Base-by-base conservation (phyloP, 2,113 vertebrate species). In the Origma solitaria region DNA sequence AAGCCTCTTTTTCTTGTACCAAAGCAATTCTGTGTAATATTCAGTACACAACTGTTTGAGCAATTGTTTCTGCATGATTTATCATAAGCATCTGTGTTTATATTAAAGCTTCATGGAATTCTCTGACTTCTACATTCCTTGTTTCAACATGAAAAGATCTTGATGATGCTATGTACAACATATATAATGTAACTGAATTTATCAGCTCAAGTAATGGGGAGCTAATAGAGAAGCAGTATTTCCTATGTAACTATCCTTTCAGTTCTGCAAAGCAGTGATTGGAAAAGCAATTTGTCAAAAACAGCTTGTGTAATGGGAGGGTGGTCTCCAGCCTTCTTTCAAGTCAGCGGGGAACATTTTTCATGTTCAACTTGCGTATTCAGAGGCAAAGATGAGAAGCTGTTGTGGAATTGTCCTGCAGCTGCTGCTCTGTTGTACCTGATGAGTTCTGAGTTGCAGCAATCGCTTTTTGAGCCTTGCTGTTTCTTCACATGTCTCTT, bases 401-500 rank as follows among this genome's bases (percentile, higher is more conserved):
- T 85, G 35, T 11, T 42, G 28, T 57, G 79, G 71, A 76, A 28
- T 27, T 1, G 7, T 13, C 57, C 70, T 65, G 78, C 81, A 82
- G 40, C 44, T 31, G 65, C 78, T 44, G 7, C 27, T 50, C 62
- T 68, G 50, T 42, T 58, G 33, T 82, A 60, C 70, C 73, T 14
- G 6, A 14, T 8, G 31, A 44, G 77, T 50, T 86, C 96, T 47
- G 69, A 53, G 24, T 53, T 17, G 5, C 62, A 84, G 44, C 88
- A 64, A 31, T 95, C 31, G 0, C 56, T 47, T 80, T 47, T 53
- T 62, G 86, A 92, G 16, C 69, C 76, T 54, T 56, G 94, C 31
- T 17, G 7, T 69, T 82, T 93, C 76, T 80, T 80, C 37, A 54
- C 6, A 15, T 98, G 96, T 14, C 91, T 97, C 92, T 96, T 98